A percentile compares a stretch with the other conserved stretches of the same genome.
phyloP scores from a whole-genome alignment of 2,797 vertebrate genomes.

The Apogon talboti region DNA sequence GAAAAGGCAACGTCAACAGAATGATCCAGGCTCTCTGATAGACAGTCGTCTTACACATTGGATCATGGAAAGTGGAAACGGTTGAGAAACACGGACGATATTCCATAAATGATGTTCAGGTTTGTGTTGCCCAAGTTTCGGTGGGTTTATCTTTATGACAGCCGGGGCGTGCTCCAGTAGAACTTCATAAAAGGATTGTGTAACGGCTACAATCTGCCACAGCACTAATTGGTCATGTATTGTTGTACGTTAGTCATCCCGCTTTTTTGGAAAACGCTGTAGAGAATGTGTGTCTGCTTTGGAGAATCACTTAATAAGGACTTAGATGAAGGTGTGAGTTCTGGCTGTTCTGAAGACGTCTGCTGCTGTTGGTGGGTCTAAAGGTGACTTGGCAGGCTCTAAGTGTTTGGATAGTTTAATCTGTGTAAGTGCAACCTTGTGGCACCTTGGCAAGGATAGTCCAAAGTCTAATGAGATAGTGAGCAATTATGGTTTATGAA shows the following conservation, averaged over 20 bases:
- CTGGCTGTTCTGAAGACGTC: not conserved
- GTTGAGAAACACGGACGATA: slow-evolving; percentile 22
- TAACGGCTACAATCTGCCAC: slow-evolving; percentile 53
- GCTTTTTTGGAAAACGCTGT: not conserved
- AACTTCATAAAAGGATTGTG: slow-evolving; percentile 76
- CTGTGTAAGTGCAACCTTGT: slow-evolving; percentile 60
- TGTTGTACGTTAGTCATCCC: not conserved
- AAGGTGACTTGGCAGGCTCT: slow-evolving; percentile 31
- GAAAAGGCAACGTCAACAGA: too few relatives aligned
- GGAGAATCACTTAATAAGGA: not conserved
- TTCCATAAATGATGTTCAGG: slow-evolving; percentile 58
- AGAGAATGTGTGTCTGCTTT: not conserved
- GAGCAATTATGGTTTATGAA: slow-evolving; percentile 78
- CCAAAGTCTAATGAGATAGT: slow-evolving; percentile 82
- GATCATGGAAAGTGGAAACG: slow-evolving; percentile 28
- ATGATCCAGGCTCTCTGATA: too few relatives aligned
- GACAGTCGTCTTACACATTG: too few relatives aligned
- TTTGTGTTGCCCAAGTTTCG: slow-evolving; percentile 65
- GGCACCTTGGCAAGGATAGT: slow-evolving; percentile 61
- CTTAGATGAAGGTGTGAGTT: not conserved
- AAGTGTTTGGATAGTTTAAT: slow-evolving; percentile 61
- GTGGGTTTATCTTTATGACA: slow-evolving; percentile 82
- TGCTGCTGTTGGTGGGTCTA: slow-evolving; percentile 1
- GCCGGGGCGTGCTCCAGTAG: slow-evolving; percentile 56
- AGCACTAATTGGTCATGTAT: slow-evolving; percentile 38